A percentile compares a stretch with the other conserved stretches of the same genome.
These are phyloP conservation scores for Acanthoscelides obtectus DNA, from an alignment of 2,888 invertebrate species.

Conservation along the genomic window DNA sequence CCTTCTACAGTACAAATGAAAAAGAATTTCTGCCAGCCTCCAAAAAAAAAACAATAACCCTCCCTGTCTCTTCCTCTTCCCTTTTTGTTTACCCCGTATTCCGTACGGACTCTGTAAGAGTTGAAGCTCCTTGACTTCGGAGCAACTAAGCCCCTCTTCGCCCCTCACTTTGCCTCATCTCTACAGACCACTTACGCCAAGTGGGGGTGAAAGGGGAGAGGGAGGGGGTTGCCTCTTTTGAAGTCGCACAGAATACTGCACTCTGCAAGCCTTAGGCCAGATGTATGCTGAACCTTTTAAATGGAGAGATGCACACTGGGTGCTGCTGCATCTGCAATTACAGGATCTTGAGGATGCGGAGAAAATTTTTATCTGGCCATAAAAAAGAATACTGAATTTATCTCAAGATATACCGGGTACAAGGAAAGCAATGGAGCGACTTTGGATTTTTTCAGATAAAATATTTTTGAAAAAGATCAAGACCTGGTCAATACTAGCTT, in stretches of 20 bases:
- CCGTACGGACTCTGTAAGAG: neutral
- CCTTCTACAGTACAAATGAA: too few relatives aligned
- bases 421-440: too few relatives aligned
- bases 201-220: neutral
- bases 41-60: neutral
- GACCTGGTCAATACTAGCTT: too few relatives aligned
- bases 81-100: neutral
- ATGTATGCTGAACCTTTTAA: neutral
- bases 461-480: too few relatives aligned
- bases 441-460: too few relatives aligned
- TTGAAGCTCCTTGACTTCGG: neutral
- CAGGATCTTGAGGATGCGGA: too few relatives aligned
- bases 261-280: neutral
- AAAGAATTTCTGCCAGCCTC: neutral
- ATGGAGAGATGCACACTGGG: neutral
- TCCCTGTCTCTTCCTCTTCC: neutral
- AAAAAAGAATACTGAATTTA: too few relatives aligned
- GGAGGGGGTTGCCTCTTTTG: neutral
- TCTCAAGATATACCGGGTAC: too few relatives aligned
- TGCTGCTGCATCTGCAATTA: neutral
- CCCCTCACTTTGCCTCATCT: neutral
- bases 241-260: neutral
- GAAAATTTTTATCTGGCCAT: too few relatives aligned
- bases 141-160: neutral
- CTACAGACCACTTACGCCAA: neutral